Evolutionary conservation across 2,113 vertebrate species (phyloP), one percentile per base, ranked within the genome.

Genomic region (Archocentrus centrarchus): DNA sequence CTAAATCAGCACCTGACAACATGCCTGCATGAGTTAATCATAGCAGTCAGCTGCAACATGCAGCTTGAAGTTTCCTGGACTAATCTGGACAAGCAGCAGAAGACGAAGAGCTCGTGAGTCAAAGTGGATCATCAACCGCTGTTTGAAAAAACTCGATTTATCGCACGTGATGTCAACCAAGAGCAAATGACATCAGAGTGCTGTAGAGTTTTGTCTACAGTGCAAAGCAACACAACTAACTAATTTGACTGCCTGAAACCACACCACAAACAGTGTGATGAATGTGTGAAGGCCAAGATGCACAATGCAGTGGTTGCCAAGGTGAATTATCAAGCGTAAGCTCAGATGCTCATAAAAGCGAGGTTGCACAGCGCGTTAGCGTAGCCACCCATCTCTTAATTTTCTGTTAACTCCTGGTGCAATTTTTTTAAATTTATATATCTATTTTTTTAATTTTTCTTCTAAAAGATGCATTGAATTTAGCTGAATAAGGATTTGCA

Each of bases 381-480:
- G 4, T 66, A 44, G 44, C 14, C 1, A 68, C 44, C 39, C 22
- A 11, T 47, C 44, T 68, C 27, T 27, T 27, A 27, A 27, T 27
- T 27, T 27, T 27, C 27, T 27, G 27, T 27, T 27, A 27, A 27
- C 27, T 27, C 3, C 27, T 27, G 39, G 63, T 44, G 63, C 63
- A 66, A 0, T 66, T 66, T 6, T 0, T 11, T 8, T 39, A 1
- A 5, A 39, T 39, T 9, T 39, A 39, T 9, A 10, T 39, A 39
- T 39, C 1, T 9, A 39, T 39, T 9, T 39, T 9, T 39, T 9
- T 37, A 8, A 37, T 37, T 37, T 30, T 68, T 68, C 22, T 47
- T 68, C 41, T 41, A 27, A 68, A 27, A 68, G 22, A 11, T 18
- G 22, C 64, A 47, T 1, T 2, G 0, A 22, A 66, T 27, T 66